These are phyloP conservation scores for Meteorus colon DNA, from an alignment of 2,888 invertebrate genomes.

Conservation along the genomic window DNA sequence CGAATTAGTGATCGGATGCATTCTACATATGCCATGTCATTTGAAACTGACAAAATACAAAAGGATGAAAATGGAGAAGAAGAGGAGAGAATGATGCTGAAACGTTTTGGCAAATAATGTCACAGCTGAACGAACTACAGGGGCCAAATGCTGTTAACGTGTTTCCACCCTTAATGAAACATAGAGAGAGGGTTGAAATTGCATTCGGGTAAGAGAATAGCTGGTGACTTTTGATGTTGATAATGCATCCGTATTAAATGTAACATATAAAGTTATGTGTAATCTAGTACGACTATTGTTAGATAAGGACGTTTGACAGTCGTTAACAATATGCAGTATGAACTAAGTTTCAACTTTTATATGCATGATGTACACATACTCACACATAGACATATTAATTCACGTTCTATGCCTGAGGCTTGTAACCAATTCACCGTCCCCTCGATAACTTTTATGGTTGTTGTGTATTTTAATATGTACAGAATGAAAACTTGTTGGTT, in stretches of 20 bases:
- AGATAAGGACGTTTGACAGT: neutral
- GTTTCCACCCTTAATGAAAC: conserved; percentile 69
- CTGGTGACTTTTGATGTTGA: conserved; percentile 18
- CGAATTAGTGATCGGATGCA: neutral
- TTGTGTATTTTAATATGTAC: too few relatives aligned
- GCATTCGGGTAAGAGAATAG: conserved; percentile 57
- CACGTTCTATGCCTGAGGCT: too few relatives aligned
- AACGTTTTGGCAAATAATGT: conserved; percentile 61
- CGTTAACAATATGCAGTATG: neutral
- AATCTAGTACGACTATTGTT: too few relatives aligned
- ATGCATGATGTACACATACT: neutral
- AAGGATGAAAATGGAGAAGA: neutral
- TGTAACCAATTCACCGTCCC: too few relatives aligned
- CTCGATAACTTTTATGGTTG: too few relatives aligned
- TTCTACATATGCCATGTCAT: neutral
- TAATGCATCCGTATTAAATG: neutral
- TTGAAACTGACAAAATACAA: neutral
- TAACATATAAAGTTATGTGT: too few relatives aligned
- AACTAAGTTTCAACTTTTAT: neutral
- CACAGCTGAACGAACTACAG: conserved; percentile 58
- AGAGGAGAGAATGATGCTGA: neutral
- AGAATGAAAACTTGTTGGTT: too few relatives aligned
- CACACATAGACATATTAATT: too few relatives aligned
- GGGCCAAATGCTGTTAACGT: conserved; percentile 61
- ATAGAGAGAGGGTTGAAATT: conserved; percentile 59